Base-by-base conservation (phyloP, 2,797 vertebrate genomes). In the Borostomias antarcticus region DNA sequence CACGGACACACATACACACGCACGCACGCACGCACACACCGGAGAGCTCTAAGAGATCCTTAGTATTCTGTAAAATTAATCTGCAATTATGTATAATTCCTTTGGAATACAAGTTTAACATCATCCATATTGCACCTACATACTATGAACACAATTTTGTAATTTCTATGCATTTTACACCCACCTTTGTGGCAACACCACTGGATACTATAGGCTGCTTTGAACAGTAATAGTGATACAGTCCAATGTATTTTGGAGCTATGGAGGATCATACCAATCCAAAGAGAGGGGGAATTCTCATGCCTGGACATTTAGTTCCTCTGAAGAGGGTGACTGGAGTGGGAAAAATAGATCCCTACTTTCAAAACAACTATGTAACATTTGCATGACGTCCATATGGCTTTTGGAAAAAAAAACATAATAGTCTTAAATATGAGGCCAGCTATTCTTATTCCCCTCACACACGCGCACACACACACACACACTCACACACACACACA, bases 1-100 rank as follows among this genome's bases (percentile, higher is more conserved):
- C 25, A 45, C 51, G 43, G 23, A 64, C 33, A 54, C 33, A 43
- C 62, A 54, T 35, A 64, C 50, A 54, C 51, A 54, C 51, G 37
- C 13, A 43, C 37, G 13, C 23, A 57, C 52, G 47, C 51, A 57
- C 52, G 19, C 52, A 57, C 19, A 17, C 25, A 47, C 52, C 26
- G 23, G 21, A 45, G 9, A 47, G n/a, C 3, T 28, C 30, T 37
- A 58, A 54, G 32, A 57, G 25, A 40, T 57, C n/a, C 23, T 32
- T 21, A 23, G 10, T 45, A 57, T 53, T 53, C 15, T 53, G 5
- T 26, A 57, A 32, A 19, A 17, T 10, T 33, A 5, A 57, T 32
- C 13, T 32, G 53, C 28, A 7, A 4, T 54, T 1, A 28, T 26
- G 33, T 19, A 10, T 57, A 32, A 32, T 57, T n/a, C 29, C 15